Percentiles rank a stretch among this genome's conserved stretches.
These are phyloP conservation scores for Psittacus erithacus DNA, from an alignment of 2,113 vertebrate genomes.

Conservation along the genomic window DNA sequence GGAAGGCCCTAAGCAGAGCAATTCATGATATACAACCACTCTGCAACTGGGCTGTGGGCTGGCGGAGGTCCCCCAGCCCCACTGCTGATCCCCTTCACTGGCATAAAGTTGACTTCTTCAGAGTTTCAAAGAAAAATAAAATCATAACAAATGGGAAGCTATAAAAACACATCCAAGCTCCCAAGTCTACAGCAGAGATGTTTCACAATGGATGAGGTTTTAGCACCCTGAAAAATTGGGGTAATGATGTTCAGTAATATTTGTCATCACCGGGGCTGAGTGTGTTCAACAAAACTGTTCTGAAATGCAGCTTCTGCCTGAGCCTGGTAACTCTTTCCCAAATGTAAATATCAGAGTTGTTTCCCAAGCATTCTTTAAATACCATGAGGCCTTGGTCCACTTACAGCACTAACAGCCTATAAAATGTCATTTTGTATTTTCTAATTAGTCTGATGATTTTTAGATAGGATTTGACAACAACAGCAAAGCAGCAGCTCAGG, in stretches of 20 bases:
- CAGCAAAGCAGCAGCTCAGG: background rate
- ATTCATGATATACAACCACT: background rate
- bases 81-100: background rate
- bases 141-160: slow-evolving; percentile 11
- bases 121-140: slow-evolving; percentile 14
- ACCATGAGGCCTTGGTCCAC: slow-evolving; percentile 49
- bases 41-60: background rate
- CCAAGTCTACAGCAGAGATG: background rate
- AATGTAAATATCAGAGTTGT: slow-evolving; percentile 45
- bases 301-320: slow-evolving; percentile 24
- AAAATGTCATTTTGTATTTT: slow-evolving; percentile 69
- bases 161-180: background rate
- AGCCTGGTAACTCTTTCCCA: background rate
- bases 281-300: slow-evolving; percentile 31
- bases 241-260: slow-evolving; percentile 43
- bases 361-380: slow-evolving; percentile 58
- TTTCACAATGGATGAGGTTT: slow-evolving; percentile 41
- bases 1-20: background rate
- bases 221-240: slow-evolving; percentile 45
- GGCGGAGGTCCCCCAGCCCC: background rate
- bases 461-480: slow-evolving; percentile 40
- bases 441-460: slow-evolving; percentile 64
- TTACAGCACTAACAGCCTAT: slow-evolving; percentile 48
- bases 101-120: background rate
- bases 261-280: slow-evolving; percentile 36